Base-by-base conservation (phyloP, 2,113 vertebrate species). In the Odocoileus hemionus region DNA sequence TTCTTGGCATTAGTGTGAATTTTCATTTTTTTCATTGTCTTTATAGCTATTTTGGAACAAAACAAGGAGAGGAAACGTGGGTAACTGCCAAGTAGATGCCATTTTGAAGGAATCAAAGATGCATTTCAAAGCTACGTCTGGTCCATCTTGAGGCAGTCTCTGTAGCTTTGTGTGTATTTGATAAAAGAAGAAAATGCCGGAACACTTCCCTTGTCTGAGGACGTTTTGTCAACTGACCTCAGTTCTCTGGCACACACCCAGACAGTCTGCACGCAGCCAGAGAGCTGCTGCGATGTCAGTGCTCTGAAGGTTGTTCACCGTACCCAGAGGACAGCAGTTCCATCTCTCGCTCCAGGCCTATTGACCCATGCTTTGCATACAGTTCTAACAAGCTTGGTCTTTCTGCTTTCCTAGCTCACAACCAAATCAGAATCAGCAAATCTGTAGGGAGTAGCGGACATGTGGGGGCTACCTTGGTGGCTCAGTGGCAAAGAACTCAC, bases 1-100 rank as follows among this genome's bases (percentile, higher is more conserved):
- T 94, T 98, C 94, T 78, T 97, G 98, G 98, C 95, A 13, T 95
- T 52, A 7, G 61, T 76, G 91, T 91, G 97, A 91, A 87, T 95
- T 97, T 96, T 93, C 96, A 54, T 96, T 52, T 52, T 93, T 90
- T 92, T 83, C 82, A n/a, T 92, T 89, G 87, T 97, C 97, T 97
- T 95, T 86, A 89, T 83, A 91, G 95, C 83, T 91, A 58, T 97
- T 91, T 96, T 91, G 91, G 96, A 96, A 87, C 82, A 79, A 89
- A 96, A 61, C 82, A 79, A 91, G 95, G 88, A 86, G 93, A 82
- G 94, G 91, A 86, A 50, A 6, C 3, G 0, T 2, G 70, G 61
- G 70, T 25, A 39, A 12, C 94, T 93, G 97, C 96, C 97, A 97
- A 76, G 79, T 19, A 79, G 95, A 84, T 94, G 84, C 95, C 96